Base-by-base conservation (phyloP, 1,140 invertebrate genomes). In the Tetragnatha versicolor region DNA sequence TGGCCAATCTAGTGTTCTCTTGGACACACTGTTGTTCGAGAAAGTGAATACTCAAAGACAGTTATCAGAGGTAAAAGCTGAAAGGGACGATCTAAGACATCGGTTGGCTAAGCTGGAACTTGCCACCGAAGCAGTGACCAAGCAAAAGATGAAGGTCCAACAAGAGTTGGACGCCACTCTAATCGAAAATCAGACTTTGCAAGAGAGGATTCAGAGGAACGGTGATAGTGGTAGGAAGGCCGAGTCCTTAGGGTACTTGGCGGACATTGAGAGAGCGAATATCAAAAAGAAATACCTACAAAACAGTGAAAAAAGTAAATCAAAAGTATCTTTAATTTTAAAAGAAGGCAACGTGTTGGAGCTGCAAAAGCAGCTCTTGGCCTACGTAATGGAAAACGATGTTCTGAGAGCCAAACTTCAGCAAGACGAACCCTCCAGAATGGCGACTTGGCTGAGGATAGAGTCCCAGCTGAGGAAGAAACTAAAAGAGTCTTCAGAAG, bases 371-470 rank as follows among this genome's bases (percentile, higher is more conserved):
- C 93, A 94, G 87, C 88, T 95, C 25, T 90, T 95, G 76, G 91
- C 90, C 7, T 90, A 92, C 73, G 92, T 92, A 83, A 92, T 93
- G 84, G 91, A 94, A 84, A 93, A 94, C 89, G 91, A 95, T 90
- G 93, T 94, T 53, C 25, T 79, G 31, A 35, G 65, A 33, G 68
- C 78, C 0, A 79, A 79, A 72, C 55, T 79, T 33, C 49, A 73
- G 14, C 78, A 79, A 45, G 47, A 68, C 31, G 42, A 60, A 39
- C 55, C 66, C 20, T 47, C 66, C 1, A 79, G 58, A 65, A 31
- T 72, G 12, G 58, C 60, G 6, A 58, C 35, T 6, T 79, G 78
- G 78, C 29, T 72, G 35, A 79, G 66, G 65, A 42, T 72, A 2
- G 78, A 79, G 27, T 39, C 53, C 31, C 55, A 42, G 35, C 25